Evolutionary conservation across 2,113 vertebrate species (phyloP).

Genomic region (Meles meles): DNA sequence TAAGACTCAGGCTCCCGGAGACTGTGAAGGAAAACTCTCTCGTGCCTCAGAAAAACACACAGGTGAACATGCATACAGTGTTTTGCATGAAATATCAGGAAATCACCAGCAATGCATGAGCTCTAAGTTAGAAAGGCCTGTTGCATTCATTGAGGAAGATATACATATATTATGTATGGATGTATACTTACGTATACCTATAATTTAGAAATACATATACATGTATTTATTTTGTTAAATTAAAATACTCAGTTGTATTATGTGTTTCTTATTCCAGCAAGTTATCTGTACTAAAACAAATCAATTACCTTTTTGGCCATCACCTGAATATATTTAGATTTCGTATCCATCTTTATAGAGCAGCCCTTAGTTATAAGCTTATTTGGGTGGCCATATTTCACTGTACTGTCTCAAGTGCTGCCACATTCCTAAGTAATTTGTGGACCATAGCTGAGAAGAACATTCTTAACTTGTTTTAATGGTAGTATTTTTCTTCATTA

Average conservation of each 20-base stretch:
- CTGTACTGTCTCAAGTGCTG: conserved; percentile 47
- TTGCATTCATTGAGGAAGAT: background rate
- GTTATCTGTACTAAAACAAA: conserved; percentile 17
- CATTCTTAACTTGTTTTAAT: conserved; percentile 69
- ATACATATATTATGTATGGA: background rate
- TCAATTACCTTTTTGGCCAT: conserved; percentile 36
- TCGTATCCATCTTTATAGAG: conserved; percentile 48
- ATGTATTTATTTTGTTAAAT: background rate
- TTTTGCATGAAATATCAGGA: background rate
- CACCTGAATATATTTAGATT: conserved; percentile 45
- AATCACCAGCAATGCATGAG: background rate
- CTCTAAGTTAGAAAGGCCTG: background rate
- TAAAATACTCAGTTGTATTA: conserved; percentile 5
- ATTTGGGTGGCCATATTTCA: conserved; percentile 63
- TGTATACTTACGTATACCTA: background rate
- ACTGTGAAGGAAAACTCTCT: background rate
- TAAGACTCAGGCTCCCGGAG: background rate
- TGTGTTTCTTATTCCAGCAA: background rate
- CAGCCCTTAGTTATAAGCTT: conserved; percentile 46
- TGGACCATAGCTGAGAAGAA: conserved; percentile 58
- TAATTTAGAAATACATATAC: background rate
- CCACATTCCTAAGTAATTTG: conserved; percentile 58
- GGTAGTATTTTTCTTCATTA: conserved; percentile 77
- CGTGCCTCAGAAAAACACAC: background rate
- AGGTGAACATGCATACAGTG: background rate